These are phyloP conservation scores for Umimayanthus kanabou DNA, from an alignment of 92 coral and sea anemone genomes.

Conservation along the genomic window DNA sequence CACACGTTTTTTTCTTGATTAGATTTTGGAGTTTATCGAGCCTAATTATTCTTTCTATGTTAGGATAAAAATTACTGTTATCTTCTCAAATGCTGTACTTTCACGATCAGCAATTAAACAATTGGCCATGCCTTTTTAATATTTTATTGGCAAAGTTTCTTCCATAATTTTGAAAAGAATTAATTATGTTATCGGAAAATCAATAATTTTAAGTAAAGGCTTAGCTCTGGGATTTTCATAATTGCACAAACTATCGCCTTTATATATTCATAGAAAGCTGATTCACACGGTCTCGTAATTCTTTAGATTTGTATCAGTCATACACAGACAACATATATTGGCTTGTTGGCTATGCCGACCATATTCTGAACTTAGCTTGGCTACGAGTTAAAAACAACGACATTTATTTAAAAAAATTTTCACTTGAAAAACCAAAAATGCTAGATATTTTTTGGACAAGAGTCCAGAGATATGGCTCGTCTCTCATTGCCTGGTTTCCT, in stretches of 20 bases:
- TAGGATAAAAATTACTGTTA: background rate
- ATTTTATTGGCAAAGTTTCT: background rate
- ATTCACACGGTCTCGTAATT: background rate
- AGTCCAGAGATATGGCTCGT: background rate
- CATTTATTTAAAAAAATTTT: background rate
- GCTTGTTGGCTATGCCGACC: background rate
- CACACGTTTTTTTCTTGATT: too few relatives aligned
- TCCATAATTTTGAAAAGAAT: conserved; percentile 8
- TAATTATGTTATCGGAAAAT: background rate
- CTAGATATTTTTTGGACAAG: background rate
- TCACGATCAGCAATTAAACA: background rate
- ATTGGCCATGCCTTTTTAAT: conserved; percentile 20
- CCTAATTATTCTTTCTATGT: background rate
- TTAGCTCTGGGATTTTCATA: background rate
- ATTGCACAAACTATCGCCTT: background rate
- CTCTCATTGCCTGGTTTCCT: background rate
- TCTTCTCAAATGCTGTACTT: background rate
- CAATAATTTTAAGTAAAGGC: background rate
- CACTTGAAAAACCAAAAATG: background rate
- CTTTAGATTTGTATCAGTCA: background rate
- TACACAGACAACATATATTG: background rate
- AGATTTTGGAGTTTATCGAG: background rate
- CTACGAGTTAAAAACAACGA: background rate
- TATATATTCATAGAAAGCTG: background rate
- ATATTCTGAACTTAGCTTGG: background rate